Evolutionary conservation across 2,888 invertebrate species (phyloP).

Genomic region (Arenicola marina): DNA sequence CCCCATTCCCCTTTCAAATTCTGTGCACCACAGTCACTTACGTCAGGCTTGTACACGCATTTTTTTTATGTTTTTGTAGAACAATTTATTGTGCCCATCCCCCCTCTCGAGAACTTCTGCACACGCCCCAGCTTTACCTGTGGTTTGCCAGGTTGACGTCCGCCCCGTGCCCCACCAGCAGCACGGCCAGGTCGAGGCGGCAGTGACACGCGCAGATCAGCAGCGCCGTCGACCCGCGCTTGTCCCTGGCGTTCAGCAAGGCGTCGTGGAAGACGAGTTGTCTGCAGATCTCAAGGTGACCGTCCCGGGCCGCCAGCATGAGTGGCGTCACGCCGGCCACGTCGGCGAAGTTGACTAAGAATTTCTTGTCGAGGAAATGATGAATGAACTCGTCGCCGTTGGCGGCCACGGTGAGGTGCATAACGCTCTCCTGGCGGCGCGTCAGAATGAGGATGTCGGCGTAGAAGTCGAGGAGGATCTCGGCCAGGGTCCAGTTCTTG

Average conservation of each 20-base stretch:
- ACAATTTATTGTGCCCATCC: no score
- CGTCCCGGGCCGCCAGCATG: neutral
- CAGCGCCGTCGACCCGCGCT: neutral
- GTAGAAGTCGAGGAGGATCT: neutral
- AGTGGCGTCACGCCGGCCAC: neutral
- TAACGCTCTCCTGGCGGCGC: neutral
- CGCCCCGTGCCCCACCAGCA: neutral
- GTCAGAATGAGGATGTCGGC: neutral
- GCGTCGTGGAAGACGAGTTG: neutral
- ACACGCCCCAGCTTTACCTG: no score
- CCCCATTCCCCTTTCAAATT: no score
- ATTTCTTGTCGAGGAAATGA: neutral
- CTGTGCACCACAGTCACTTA: no score
- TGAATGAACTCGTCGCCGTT: neutral
- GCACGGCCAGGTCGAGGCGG: neutral
- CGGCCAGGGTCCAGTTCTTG: constrained; percentile 1
- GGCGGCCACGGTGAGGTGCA: neutral
- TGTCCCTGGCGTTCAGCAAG: neutral
- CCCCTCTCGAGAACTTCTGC: no score
- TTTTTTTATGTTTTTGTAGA: no score
- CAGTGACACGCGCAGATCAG: neutral
- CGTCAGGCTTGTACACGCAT: no score
- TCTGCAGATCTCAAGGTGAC: neutral
- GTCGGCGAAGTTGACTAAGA: neutral
- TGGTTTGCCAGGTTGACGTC: neutral